phyloP scores from a whole-genome alignment of 2,888 invertebrate species.

The Oligia fasciuncula region DNA sequence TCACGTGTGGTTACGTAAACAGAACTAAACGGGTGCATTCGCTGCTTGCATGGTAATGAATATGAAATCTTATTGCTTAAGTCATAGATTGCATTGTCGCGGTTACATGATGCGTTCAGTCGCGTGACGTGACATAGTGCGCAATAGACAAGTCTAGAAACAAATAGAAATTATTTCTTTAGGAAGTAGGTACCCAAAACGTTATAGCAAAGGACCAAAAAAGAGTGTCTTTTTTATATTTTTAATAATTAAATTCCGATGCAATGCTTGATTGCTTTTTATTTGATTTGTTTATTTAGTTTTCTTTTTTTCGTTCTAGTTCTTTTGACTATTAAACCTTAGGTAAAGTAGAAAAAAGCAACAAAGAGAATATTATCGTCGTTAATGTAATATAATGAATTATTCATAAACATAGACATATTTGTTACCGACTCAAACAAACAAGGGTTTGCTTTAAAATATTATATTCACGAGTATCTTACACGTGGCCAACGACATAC shows the following conservation, averaged over 20 bases:
- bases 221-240: background rate
- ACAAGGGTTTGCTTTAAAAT: conserved; percentile 12
- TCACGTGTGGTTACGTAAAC: conserved; percentile 65
- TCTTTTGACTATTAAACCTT: background rate
- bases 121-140: conserved; percentile 57
- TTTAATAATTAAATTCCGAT: background rate
- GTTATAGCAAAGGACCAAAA: background rate
- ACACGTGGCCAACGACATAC: conserved; percentile 26
- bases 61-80: conserved; percentile 48
- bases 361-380: background rate
- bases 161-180: conserved; percentile 8
- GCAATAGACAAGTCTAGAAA: conserved; percentile 32
- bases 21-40: conserved; percentile 51
- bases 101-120: conserved; percentile 26
- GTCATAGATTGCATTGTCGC: conserved; percentile 52
- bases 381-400: conserved; percentile 23
- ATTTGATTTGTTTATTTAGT: no score
- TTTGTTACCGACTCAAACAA: conserved; percentile 31
- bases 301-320: background rate
- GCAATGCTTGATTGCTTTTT: background rate
- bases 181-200: background rate
- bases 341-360: background rate
- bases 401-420: conserved; percentile 31
- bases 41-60: conserved; percentile 38
- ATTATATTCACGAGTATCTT: conserved; percentile 28